phyloP scores from a whole-genome alignment of 2,113 vertebrate species.

The Shinisaurus crocodilurus region DNA sequence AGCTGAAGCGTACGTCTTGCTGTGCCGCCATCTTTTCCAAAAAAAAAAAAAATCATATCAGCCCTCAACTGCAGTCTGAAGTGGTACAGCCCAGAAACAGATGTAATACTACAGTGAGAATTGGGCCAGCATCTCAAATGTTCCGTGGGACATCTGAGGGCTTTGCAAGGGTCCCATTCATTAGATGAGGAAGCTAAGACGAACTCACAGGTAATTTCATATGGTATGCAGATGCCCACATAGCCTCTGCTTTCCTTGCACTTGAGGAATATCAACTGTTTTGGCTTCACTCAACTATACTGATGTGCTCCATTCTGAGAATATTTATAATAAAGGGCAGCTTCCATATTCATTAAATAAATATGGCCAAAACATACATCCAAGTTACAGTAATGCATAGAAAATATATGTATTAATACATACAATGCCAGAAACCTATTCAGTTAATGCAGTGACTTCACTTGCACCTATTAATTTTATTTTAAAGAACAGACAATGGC shows the following conservation, averaged over 20 bases:
- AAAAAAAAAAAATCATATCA: no score
- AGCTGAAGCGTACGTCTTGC: no score
- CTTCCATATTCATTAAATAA: background rate
- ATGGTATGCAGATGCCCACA: background rate
- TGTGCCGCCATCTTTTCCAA: no score
- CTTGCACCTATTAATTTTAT: background rate
- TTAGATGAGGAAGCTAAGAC: background rate
- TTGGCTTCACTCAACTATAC: background rate
- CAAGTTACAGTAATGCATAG: background rate
- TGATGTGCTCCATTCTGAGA: background rate
- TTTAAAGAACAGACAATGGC: background rate
- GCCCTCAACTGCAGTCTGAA: background rate
- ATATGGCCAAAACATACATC: background rate
- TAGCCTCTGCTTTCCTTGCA: background rate
- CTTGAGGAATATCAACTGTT: constrained; percentile 1
- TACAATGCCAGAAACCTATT: background rate
- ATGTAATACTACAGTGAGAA: background rate
- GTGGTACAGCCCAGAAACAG: background rate
- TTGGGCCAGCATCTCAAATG: background rate
- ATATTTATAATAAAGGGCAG: background rate
- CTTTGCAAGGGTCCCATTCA: background rate
- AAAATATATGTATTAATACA: background rate
- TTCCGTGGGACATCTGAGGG: background rate
- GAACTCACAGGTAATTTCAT: background rate
- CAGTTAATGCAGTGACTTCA: background rate